These are phyloP conservation scores for Syrmaticus mikado DNA, from an alignment of 2,113 vertebrate genomes.

Conservation along the genomic window DNA sequence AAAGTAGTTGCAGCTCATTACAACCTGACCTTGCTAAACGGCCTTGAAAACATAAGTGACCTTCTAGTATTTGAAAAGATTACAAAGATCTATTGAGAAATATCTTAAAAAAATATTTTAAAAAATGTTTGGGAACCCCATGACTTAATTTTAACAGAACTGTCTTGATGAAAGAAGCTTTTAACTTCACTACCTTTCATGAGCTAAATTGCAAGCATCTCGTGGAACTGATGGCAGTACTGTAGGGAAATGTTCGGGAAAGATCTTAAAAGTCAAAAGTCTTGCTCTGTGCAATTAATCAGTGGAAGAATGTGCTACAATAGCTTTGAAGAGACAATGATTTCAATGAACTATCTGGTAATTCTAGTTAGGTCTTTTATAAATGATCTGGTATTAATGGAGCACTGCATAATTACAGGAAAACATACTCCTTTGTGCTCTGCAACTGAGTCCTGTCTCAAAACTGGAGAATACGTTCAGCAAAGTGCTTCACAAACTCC, in stretches of 20 bases:
- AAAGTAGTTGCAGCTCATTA: constrained; percentile 87
- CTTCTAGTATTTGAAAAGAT: constrained; percentile 83
- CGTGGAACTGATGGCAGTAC: neutral
- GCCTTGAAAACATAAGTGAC: constrained; percentile 85
- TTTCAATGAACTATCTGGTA: constrained; percentile 3
- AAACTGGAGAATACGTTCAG: neutral
- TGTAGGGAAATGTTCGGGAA: neutral
- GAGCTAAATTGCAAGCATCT: neutral
- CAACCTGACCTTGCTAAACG: constrained; percentile 86
- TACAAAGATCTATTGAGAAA: constrained; percentile 73
- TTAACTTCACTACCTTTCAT: constrained; percentile 34
- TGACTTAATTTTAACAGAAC: constrained; percentile 29
- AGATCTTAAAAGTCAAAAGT: constrained; percentile 55
- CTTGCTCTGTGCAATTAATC: constrained; percentile 50
- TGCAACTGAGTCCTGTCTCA: neutral
- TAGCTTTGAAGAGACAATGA: constrained; percentile 19
- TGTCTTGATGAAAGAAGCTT: constrained; percentile 48
- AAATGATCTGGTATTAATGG: neutral
- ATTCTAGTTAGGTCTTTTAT: constrained; percentile 10
- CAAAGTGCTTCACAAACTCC: neutral
- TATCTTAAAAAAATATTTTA: neutral
- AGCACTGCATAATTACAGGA: neutral
- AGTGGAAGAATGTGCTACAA: neutral
- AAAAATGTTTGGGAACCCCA: constrained; percentile 6
- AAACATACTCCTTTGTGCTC: neutral